phyloP scores from a whole-genome alignment of 2,888 invertebrate genomes.

The Lydus trimaculatus region DNA sequence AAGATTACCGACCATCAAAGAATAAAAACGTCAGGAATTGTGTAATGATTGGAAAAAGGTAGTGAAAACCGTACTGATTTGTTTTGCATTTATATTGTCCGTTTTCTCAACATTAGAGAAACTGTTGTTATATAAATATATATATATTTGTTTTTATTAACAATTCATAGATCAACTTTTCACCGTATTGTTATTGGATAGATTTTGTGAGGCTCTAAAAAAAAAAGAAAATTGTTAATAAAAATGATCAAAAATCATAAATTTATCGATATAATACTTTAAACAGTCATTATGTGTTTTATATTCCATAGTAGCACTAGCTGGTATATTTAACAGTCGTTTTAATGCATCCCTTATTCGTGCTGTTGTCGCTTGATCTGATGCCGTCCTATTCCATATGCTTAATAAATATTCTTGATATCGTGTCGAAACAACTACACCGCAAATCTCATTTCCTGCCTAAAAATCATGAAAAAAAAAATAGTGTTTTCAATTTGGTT shows the following conservation, averaged over 20 bases:
- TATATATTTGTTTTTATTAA: background rate
- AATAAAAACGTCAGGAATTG: background rate
- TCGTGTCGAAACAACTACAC: constrained; percentile 94
- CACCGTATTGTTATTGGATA: constrained; percentile 50
- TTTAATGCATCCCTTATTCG: constrained; percentile 95
- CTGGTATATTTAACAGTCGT: constrained; percentile 93
- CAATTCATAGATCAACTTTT: constrained; percentile 53
- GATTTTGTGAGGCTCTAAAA: constrained; percentile 56
- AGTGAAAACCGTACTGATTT: background rate
- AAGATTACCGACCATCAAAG: too few relatives aligned
- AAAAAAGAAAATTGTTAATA: constrained; percentile 25
- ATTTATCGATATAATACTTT: constrained; percentile 66
- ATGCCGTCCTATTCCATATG: constrained; percentile 96
- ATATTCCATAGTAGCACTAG: constrained; percentile 94
- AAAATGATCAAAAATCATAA: background rate
- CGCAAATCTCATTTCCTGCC: constrained; percentile 96
- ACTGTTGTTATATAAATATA: background rate
- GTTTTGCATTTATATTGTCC: background rate
- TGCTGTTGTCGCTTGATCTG: constrained; percentile 85
- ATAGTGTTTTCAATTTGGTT: background rate
- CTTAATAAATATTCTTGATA: constrained; percentile 97
- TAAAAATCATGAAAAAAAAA: constrained; percentile 33
- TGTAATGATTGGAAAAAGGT: background rate
- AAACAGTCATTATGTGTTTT: constrained; percentile 83
- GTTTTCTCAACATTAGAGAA: background rate